Percentiles rank a stretch among this genome's conserved stretches.
Evolutionary conservation across 2,888 invertebrate genomes (phyloP).

Genomic region (Aricia artaxerxes): DNA sequence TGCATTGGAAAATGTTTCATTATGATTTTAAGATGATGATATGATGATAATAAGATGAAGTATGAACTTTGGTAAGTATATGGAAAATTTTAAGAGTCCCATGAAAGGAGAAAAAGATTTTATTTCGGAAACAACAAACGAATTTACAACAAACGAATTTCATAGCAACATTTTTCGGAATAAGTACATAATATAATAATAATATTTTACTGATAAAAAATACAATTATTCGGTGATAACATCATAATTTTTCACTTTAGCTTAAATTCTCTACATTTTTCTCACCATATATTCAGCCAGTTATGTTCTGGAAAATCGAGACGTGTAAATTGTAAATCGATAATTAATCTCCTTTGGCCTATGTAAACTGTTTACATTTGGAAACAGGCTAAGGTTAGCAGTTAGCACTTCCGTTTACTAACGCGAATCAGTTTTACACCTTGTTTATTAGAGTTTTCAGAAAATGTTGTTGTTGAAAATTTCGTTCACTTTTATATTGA

Average conservation of each 20-base stretch:
- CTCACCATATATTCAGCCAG: not conserved
- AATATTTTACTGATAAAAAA: too few species aligned
- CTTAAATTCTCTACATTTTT: not conserved
- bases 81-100: too few species aligned
- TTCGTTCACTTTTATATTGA: not conserved
- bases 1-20: too few species aligned
- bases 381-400: conserved; percentile 22
- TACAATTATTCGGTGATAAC: not conserved
- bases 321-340: conserved; percentile 5
- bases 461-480: not conserved
- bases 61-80: too few species aligned
- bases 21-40: too few species aligned
- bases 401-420: conserved; percentile 9
- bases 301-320: not conserved
- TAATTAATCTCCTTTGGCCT: conserved; percentile 16
- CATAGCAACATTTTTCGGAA: too few species aligned
- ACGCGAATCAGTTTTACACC: not conserved
- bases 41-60: too few species aligned
- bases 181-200: too few species aligned
- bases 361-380: conserved; percentile 24
- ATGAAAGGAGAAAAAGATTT: too few species aligned
- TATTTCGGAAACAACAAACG: too few species aligned
- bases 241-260: not conserved
- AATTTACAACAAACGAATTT: too few species aligned
- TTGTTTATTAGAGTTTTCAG: not conserved